Base-by-base conservation (phyloP, 2,113 vertebrate genomes). In the Hiodon alosoides region DNA sequence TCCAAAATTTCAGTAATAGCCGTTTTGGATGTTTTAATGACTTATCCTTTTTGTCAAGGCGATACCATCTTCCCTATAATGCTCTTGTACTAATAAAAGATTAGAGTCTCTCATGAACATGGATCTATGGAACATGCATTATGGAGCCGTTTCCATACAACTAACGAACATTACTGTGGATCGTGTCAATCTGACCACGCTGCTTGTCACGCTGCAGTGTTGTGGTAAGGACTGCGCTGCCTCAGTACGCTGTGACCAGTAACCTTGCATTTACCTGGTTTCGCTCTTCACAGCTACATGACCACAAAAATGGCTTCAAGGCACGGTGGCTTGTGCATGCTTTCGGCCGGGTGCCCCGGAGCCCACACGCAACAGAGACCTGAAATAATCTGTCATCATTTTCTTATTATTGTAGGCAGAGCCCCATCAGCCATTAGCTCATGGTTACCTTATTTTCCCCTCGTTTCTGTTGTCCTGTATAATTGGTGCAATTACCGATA, bases 361-460 rank as follows among this genome's bases (percentile, higher is more conserved):
- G 71, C 65, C n/a, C 58, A 78, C 71, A 74, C 66, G 13, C 71
- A 73, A 60, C 7, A 7, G 7, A 50, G 59, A 65, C 48, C 71
- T 69, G 71, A 54, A 68, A 78, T 69, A 78, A 66, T 62, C 54
- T 52, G 57, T 50, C 16, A 10, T 68, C n/a, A 65, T 69, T 62
- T 17, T 11, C 31, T 31, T 69, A 50, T 78, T 69, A 55, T 70
- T 69, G 14, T 73, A 54, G 71, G 57, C 7, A 10, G 4, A n/a
- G n/a, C 4, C 50, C 47, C 47, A 5, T 54, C 50, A 57, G 53
- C 51, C 16, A 11, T 48, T 17, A 48, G 31, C 65, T 69, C 53
- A 60, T 11, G 14, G 17, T 11, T 47, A 14, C 16, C 46, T 67
- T 72, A 72, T 52, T 73, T 68, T 54, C 68, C 58, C 10, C 75